Conservation (phyloP, 2,797 vertebrate species). For the Hypotaenidia philippensis region DNA sequence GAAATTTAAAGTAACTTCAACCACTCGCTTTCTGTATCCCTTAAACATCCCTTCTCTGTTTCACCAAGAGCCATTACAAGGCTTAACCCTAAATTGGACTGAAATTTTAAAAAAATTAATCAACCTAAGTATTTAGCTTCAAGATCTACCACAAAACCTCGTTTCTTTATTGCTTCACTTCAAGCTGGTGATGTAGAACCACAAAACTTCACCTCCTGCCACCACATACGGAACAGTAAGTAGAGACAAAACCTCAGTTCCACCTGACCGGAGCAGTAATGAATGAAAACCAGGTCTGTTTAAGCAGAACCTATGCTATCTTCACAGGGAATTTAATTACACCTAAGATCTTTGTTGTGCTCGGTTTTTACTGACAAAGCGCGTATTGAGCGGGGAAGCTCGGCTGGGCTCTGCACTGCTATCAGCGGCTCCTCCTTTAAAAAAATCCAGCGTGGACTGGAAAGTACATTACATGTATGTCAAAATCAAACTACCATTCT, state of each 20-base stretch:
- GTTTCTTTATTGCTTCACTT: neutral
- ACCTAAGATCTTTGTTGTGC: neutral
- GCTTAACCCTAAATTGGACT: constrained; percentile 13
- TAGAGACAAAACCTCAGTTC: neutral
- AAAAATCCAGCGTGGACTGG: neutral
- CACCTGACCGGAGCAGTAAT: neutral
- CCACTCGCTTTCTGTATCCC: neutral
- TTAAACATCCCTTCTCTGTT: neutral
- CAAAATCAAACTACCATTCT: constrained; percentile 26
- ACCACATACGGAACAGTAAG: neutral
- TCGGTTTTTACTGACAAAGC: constrained; percentile 24
- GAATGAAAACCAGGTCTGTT: neutral
- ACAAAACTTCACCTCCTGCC: constrained; percentile 29
- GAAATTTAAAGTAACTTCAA: neutral
- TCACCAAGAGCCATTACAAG: neutral
- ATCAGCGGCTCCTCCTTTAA: constrained; percentile 19
- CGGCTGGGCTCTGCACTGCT: neutral
- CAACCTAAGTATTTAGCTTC: neutral
- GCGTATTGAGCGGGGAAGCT: neutral
- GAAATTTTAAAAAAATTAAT: neutral
- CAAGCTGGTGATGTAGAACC: neutral
- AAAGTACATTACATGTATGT: neutral
- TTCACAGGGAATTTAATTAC: constrained; percentile 56
- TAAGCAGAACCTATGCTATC: neutral
- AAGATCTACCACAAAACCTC: constrained; percentile 17